A percentile compares a stretch with the other conserved stretches of the same genome.
phyloP scores from a whole-genome alignment of 1,140 invertebrate genomes.

The Proctacanthus coquilletti region DNA sequence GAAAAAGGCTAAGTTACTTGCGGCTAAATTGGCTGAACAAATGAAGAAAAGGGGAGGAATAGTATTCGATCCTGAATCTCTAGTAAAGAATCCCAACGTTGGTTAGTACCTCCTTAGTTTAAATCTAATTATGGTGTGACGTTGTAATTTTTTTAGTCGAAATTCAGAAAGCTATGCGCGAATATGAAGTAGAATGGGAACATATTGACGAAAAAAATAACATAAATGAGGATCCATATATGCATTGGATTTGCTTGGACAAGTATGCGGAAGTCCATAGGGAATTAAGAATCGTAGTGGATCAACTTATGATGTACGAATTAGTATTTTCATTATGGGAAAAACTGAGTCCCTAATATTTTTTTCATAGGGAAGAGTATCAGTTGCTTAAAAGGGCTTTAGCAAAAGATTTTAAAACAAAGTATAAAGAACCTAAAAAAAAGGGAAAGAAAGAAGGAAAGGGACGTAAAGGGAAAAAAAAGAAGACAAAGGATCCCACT shows the following conservation, averaged over 20 bases:
- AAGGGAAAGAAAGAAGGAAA: constrained; percentile 18
- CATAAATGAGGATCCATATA: constrained; percentile 29
- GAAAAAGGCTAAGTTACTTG: constrained; percentile 17
- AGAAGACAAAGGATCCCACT: constrained; percentile 53
- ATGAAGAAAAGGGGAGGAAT: too few relatives aligned
- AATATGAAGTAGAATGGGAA: constrained; percentile 34
- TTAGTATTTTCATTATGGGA: not conserved
- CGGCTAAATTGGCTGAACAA: constrained; percentile 19
- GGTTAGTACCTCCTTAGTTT: too few relatives aligned
- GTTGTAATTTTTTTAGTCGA: constrained; percentile 12
- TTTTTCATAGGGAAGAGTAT: constrained; percentile 31
- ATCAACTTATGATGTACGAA: constrained; percentile 37
- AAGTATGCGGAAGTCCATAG: constrained; percentile 36
- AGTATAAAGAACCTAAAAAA: constrained; percentile 20
- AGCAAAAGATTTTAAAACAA: constrained; percentile 27
- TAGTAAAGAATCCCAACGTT: too few relatives aligned
- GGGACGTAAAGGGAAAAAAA: constrained; percentile 45
- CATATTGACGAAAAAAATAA: constrained; percentile 28
- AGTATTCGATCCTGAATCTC: too few relatives aligned
- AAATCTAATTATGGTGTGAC: too few relatives aligned
- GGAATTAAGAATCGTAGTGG: constrained; percentile 35
- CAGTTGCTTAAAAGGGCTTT: constrained; percentile 34
- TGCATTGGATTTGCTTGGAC: constrained; percentile 35
- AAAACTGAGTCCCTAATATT: not conserved
- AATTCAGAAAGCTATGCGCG: constrained; percentile 24